Evolutionary conservation across 2,888 invertebrate genomes (phyloP), one percentile per base, ranked within the genome.

Genomic region (Nomada ferruginata): DNA sequence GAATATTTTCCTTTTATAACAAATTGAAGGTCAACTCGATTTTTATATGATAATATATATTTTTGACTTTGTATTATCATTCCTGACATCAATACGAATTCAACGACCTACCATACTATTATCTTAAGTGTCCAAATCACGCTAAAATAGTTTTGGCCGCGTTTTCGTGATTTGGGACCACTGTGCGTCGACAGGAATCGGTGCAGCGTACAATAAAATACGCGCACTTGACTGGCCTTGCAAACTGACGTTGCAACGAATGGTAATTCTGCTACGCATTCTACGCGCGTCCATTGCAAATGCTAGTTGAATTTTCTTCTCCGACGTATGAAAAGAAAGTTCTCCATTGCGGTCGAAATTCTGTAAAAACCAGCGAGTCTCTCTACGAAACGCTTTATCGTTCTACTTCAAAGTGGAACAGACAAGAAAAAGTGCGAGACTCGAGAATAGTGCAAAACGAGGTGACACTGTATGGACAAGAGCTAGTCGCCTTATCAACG

Each of bases 401-500:
- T 15, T 63, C 20, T 9, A 20, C 44, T 7, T 44, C 2, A 3
- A 18, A 15, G 53, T 50, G 13, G 20, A 53, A 53, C 20, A 10
- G n/a, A n/a, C 18, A 1, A 5, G n/a, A 20, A 2, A 18, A n/a
- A 53, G 5, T 5, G 10, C 9, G 10, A 7, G 20, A 18, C 13
- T 7, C 18, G 18, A 36, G 36, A 59, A 36, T n/a, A 36, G 36
- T 18, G 29, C 29, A 10, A 60, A 60, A 60, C 36, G n/a, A 18
- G 53, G n/a, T 53, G 18, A 18, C 53, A 53, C n/a, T n/a, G 57
- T 13, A 26, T 7, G 11, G 15, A 13, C 50, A 26, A 55, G 47
- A 47, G 44, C 11, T 20, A 44, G 2, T 20, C 18, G 50, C 29
- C 53, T 81, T 83, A 83, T 83, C 83, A 63, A 61, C 75, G 78